Evolutionary conservation across 2,113 vertebrate genomes (phyloP).

Genomic region (Leptobrachium leishanense): DNA sequence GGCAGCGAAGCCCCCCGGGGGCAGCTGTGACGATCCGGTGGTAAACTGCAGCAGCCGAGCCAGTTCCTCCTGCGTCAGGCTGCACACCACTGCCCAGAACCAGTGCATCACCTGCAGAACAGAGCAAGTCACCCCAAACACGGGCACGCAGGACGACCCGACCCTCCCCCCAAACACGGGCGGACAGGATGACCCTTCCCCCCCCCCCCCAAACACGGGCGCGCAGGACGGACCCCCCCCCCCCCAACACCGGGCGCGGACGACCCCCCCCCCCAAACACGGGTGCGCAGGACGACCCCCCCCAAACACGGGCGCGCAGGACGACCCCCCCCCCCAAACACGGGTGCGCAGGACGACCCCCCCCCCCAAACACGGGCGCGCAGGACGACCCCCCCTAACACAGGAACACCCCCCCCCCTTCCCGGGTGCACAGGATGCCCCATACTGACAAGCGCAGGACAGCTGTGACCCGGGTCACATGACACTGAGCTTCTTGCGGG

Average conservation of each 20-base stretch:
- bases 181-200: too few species aligned
- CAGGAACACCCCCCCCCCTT: too few species aligned
- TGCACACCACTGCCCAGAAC: constrained; percentile 98
- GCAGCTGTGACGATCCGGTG: constrained; percentile 95
- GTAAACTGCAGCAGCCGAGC: constrained; percentile 96
- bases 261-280: too few species aligned
- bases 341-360: too few species aligned
- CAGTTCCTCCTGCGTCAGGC: constrained; percentile 96
- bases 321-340: too few species aligned
- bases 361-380: neutral
- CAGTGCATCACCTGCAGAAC: constrained; percentile 90
- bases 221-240: too few species aligned
- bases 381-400: neutral
- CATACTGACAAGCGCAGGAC: neutral
- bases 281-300: too few species aligned
- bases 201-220: too few species aligned
- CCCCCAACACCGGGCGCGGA: neutral
- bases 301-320: too few species aligned
- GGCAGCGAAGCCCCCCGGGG: constrained; percentile 92
- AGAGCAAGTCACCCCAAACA: neutral
- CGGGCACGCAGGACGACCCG: too few species aligned
- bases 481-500: too few species aligned
- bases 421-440: neutral
- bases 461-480: neutral
- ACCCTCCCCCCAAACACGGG: too few species aligned